Conservation (phyloP, 2,113 vertebrate species). For the Ochotona princeps region DNA sequence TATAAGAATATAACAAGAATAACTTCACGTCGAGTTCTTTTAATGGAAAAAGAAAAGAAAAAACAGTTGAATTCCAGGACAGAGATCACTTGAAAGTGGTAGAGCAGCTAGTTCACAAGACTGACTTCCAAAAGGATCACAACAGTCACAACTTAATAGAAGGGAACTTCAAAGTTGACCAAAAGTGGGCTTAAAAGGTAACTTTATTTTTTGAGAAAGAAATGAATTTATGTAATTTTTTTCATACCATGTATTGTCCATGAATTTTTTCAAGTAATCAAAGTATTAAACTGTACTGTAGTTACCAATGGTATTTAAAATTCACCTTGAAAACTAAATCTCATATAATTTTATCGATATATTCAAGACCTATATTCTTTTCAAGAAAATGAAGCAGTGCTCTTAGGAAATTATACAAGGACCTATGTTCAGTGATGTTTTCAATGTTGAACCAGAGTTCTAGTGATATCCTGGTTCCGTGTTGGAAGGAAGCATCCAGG, state of each 20-base stretch:
- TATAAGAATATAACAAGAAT: not conserved
- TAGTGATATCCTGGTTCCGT: constrained; percentile 42
- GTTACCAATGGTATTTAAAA: not conserved
- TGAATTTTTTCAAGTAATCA: not conserved
- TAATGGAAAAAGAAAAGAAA: not conserved
- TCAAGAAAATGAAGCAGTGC: not conserved
- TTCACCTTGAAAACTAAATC: constrained; percentile 15
- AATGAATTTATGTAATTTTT: no score
- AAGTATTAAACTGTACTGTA: not conserved
- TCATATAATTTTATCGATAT: not conserved
- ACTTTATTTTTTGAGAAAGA: no score
- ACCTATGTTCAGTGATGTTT: constrained; percentile 37
- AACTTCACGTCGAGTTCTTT: not conserved
- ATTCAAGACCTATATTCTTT: not conserved
- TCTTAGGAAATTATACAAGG: not conserved
- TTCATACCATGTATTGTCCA: no score
- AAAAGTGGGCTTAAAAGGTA: no score
- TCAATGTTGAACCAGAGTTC: constrained; percentile 21
- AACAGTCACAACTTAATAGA: not conserved
- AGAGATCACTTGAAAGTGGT: not conserved
- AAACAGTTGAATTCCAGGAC: not conserved
- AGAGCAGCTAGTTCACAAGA: not conserved
- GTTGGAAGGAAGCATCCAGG: constrained; percentile 4
- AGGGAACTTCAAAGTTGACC: no score
- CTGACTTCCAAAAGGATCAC: not conserved